Evolutionary conservation across 2,797 vertebrate species (phyloP), one percentile per base, ranked within the genome.

Genomic region (Choloepus didactylus): DNA sequence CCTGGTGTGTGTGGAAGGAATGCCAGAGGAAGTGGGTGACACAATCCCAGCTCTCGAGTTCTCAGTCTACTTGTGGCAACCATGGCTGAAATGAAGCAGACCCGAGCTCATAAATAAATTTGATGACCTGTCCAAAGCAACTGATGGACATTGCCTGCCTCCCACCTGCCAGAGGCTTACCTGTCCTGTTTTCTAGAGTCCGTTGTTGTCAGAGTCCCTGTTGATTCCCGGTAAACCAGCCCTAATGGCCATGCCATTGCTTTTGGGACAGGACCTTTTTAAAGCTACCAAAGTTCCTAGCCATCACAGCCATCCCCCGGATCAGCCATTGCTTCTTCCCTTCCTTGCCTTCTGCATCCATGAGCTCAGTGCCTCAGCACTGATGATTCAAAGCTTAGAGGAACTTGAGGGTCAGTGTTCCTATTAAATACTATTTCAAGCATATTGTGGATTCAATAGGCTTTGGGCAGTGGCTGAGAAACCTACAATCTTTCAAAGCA

Each of bases 121-220:
- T 59, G 18, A 6, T 18, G 59, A 56, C 29, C 12, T 19, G 1
- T 3, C 4, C 0, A 12, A n/a, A 31, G 18, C 49, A 23, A 44
- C 38, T 27, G 21, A 27, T 5, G 4, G 25, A 29, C 25, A 3
- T n/a, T 1, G 5, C 59, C 8, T 4, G 5, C 19, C 7, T 19
- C 62, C 25, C 25, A 14, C 56, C 41, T 49, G 21, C 25, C n/a
- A 31, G 49, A 56, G 46, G 10, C 5, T 25, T n/a, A 12, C 49
- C 11, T 6, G 3, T 59, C 25, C 41, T 72, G 12, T 44, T 62
- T 75, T 69, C 80, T 62, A 44, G 35, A 76, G 7, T 73, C 83
- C 5, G 0, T 75, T 41, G 18, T 49, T 49, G n/a, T 31, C n/a
- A 31, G 21, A 49, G 18, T 62, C 27, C 12, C 5, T 1, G 3